A percentile compares a stretch with the other conserved stretches of the same genome.
These are phyloP conservation scores for Drosophila micromelanica DNA, from an alignment of 1,140 invertebrate genomes.

Conservation along the genomic window DNA sequence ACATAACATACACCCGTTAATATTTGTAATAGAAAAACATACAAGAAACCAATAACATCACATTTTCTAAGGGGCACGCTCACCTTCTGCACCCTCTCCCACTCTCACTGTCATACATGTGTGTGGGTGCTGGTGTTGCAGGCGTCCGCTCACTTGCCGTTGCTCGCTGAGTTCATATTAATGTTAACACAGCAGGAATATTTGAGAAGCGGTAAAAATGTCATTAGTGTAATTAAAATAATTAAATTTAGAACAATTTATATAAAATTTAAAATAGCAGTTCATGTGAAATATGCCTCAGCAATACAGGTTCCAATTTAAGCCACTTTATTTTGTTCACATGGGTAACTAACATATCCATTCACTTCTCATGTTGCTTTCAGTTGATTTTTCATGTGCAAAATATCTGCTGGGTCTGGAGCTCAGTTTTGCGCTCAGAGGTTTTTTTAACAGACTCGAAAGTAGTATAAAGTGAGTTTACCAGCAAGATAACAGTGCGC, in stretches of 20 bases:
- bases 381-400: slow-evolving; percentile 7
- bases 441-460: slow-evolving; percentile 24
- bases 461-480: slow-evolving; percentile 24
- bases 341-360: not conserved
- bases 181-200: slow-evolving; percentile 18
- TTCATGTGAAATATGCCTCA: not conserved
- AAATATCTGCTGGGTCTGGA: slow-evolving; percentile 13
- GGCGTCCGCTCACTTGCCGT: slow-evolving; percentile 27
- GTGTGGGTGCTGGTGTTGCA: slow-evolving; percentile 46
- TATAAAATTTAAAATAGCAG: not conserved
- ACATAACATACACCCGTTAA: no score
- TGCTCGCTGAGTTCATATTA: slow-evolving; percentile 16
- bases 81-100: slow-evolving; percentile 41
- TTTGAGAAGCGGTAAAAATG: not conserved
- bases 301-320: not conserved
- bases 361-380: not conserved
- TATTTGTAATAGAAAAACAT: not conserved
- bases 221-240: no score
- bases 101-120: slow-evolving; percentile 24
- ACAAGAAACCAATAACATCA: not conserved
- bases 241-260: no score
- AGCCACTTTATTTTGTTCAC: not conserved
- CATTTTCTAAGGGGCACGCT: slow-evolving; percentile 52
- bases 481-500: slow-evolving; percentile 11
- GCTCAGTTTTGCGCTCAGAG: slow-evolving; percentile 14